Evolutionary conservation across 2,797 vertebrate species (phyloP), one percentile per base, ranked within the genome.

Genomic region (Leptatherina wallacei): DNA sequence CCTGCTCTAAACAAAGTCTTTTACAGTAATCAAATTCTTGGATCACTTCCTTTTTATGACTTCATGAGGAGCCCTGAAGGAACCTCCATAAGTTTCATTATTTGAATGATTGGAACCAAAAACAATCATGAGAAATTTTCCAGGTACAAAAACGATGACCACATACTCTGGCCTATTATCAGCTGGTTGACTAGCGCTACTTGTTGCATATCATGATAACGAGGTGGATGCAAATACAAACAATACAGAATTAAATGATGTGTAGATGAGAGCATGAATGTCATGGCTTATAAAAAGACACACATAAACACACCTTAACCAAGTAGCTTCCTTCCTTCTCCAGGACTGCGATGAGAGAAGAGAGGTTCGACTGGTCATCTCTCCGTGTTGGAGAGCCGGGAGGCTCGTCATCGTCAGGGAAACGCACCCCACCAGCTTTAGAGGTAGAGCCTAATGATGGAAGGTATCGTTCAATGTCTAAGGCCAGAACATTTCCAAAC

Each of bases 261-360:
- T 40, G 33, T 6, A 35, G 8, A 35, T 35, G 33, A 8, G 33
- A 35, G 33, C 33, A 35, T 5, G 63, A 1, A 18, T 7, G 11
- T 24, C 9, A 47, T 0, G 1, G 7, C 3, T 12, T 24, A 32
- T 35, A 55, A 22, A 35, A 2, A 27, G 24, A 65, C 40, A 22
- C 11, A 73, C 9, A 30, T 3, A 1, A 0, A 82, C 88, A 68
- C 63, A 93, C 93, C 90, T 94, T 94, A 38, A 94, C 92, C 59
- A 93, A 78, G 78, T 90, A 94, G 77, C 84, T 85, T 16, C 91
- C 89, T 6, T 93, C 92, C 20, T 93, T 85, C 56, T 93, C 91
- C 3, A n/a, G 71, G 14, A 88, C 18, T 38, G 92, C 93, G 2
- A 82, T 24, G 52, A 94, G 79, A 35, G 82, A 71, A 6, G 84